Conservation (phyloP, 2,113 vertebrate species). For the Upupa epops region DNA sequence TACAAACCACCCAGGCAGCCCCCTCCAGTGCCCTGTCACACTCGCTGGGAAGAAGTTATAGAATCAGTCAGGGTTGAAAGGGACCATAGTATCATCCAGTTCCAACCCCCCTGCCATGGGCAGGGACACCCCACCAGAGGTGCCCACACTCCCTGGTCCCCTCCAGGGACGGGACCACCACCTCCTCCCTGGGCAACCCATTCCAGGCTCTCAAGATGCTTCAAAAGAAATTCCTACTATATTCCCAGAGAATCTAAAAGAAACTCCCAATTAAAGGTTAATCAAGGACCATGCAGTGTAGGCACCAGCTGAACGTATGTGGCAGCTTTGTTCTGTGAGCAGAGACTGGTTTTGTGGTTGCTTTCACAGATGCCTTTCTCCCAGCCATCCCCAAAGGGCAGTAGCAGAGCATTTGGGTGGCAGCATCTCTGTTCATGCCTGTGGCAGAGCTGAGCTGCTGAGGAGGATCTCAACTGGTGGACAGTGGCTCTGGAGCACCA, state of each 20-base stretch:
- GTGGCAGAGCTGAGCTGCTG: background rate
- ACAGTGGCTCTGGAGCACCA: background rate
- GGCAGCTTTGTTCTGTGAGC: background rate
- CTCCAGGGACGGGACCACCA: too few species aligned
- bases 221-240: background rate
- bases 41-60: too few species aligned
- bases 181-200: too few species aligned
- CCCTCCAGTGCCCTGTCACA: too few species aligned
- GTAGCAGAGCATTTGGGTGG: background rate
- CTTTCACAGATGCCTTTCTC: background rate
- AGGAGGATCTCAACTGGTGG: background rate
- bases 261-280: background rate
- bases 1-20: too few species aligned
- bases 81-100: too few species aligned
- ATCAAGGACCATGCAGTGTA: background rate
- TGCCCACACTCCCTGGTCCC: too few species aligned
- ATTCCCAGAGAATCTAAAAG: background rate
- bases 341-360: background rate
- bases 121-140: too few species aligned
- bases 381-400: background rate
- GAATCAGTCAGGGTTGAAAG: too few species aligned
- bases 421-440: background rate
- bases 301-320: background rate
- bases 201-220: too few species aligned
- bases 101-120: too few species aligned